Evolutionary conservation across 2,888 invertebrate genomes (phyloP), one percentile per base, ranked within the genome.

Genomic region (Trisateles emortualis): DNA sequence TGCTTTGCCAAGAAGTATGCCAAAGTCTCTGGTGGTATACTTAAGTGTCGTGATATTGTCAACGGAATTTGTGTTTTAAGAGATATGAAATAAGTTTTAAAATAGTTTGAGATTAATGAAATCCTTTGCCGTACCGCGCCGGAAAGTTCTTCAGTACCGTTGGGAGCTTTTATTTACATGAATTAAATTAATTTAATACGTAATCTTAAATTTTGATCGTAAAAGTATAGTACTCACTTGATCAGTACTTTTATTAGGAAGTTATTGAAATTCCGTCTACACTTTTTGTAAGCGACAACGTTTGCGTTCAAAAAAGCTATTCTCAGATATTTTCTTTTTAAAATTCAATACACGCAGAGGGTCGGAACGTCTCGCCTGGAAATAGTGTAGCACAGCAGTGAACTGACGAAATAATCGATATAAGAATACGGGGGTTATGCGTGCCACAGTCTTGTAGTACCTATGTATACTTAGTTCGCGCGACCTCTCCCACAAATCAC

Each of bases 341-440:
- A 67, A 70, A 75, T 75, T 74, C 73, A 43, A 66, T 66, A 66
- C 72, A 59, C 69, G 64, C 53, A 44, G 35, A 41, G 43, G 48
- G 60, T 49, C 44, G 56, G 49, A 50, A 50, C 45, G 43, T 62
- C 40, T 56, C 33, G 19, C 14, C n/a, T 29, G 59, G 64, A 41
- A 65, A 52, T 54, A 62, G 65, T 60, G 41, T 53, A 55, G 48
- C 29, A 55, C 41, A 47, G 53, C 43, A 53, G 59, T 58, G 63
- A 58, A 64, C 39, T 63, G 52, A 49, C 32, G 54, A 71, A 72
- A 70, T 67, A 76, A 76, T 76, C 78, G 61, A 77, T 78, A 59
- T 45, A 41, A 57, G 54, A 62, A 56, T 58, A 54, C 48, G 52
- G 41, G 45, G 16, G 17, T 40, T 55, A 41, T 59, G 66, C 64